Evolutionary conservation across 2,888 invertebrate species (phyloP).

Genomic region (Hoplodrina ambigua): DNA sequence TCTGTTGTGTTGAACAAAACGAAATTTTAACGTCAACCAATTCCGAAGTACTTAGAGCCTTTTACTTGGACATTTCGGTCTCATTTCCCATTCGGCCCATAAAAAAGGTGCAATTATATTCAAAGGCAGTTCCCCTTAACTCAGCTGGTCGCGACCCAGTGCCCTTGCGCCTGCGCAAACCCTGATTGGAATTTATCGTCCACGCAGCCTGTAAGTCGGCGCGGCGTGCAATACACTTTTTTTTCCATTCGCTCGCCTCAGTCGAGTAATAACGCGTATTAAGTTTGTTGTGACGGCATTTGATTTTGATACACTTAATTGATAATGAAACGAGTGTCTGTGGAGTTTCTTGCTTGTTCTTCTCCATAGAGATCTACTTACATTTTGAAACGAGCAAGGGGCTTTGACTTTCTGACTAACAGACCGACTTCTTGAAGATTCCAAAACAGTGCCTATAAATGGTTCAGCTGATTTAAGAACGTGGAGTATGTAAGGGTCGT

Average conservation of each 20-base stretch:
- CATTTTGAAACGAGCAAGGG: too few species aligned
- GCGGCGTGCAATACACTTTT: constrained; percentile 68
- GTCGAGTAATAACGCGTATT: constrained; percentile 55
- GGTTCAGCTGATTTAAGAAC: not conserved
- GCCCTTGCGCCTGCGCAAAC: constrained; percentile 78
- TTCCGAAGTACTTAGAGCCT: constrained; percentile 21
- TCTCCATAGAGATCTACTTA: too few species aligned
- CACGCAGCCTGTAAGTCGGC: constrained; percentile 76
- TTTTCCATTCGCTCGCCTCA: constrained; percentile 39
- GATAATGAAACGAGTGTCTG: constrained; percentile 25
- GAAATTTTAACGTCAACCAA: not conserved
- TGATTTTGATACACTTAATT: constrained; percentile 34
- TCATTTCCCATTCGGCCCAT: constrained; percentile 21
- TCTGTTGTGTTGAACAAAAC: too few species aligned
- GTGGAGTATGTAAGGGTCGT: too few species aligned
- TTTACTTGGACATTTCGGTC: not conserved
- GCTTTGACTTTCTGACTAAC: too few species aligned
- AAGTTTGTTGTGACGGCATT: constrained; percentile 53
- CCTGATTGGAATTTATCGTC: constrained; percentile 88
- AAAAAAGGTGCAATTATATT: constrained; percentile 42
- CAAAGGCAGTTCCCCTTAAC: constrained; percentile 68
- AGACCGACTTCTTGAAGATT: too few species aligned
- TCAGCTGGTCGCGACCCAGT: constrained; percentile 79
- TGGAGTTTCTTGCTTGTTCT: too few species aligned
- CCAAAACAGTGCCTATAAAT: too few species aligned